phyloP scores from a whole-genome alignment of 2,113 vertebrate genomes.

The Prunella himalayana region DNA sequence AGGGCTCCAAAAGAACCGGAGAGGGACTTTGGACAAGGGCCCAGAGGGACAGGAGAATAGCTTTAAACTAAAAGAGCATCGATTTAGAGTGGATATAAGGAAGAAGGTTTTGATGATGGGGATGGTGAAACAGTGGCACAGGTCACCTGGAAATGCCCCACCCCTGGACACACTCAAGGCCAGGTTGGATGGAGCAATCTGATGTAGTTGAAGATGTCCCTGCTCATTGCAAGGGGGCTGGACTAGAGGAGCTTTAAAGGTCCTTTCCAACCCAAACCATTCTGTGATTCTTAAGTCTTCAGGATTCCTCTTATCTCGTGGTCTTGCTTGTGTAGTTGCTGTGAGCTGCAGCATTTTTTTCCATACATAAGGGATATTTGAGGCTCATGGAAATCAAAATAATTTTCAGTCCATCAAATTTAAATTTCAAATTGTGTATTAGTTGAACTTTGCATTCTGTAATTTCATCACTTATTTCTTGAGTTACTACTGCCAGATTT shows the following conservation, averaged over 20 bases:
- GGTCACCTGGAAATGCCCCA: background rate
- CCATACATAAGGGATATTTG: background rate
- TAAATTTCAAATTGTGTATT: background rate
- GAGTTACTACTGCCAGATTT: background rate
- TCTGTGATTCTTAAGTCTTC: background rate
- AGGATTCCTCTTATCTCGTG: background rate
- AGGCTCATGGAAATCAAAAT: background rate
- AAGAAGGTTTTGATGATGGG: background rate
- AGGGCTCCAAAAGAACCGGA: background rate
- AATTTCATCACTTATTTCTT: background rate
- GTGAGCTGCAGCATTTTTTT: background rate
- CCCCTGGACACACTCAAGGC: background rate
- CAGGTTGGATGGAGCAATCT: background rate
- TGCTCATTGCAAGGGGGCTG: background rate
- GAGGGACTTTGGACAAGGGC: background rate
- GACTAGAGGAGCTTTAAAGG: background rate
- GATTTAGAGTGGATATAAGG: background rate
- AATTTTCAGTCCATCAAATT: background rate
- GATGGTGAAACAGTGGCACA: background rate
- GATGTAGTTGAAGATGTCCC: background rate
- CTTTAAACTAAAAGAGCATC: background rate
- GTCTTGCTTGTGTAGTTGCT: background rate
- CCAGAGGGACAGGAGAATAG: background rate
- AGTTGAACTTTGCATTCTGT: background rate
- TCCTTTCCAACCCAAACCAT: background rate